Evolutionary conservation across 1,140 invertebrate species (phyloP), one percentile per base, ranked within the genome.

Genomic region (Caerostris extrusa): DNA sequence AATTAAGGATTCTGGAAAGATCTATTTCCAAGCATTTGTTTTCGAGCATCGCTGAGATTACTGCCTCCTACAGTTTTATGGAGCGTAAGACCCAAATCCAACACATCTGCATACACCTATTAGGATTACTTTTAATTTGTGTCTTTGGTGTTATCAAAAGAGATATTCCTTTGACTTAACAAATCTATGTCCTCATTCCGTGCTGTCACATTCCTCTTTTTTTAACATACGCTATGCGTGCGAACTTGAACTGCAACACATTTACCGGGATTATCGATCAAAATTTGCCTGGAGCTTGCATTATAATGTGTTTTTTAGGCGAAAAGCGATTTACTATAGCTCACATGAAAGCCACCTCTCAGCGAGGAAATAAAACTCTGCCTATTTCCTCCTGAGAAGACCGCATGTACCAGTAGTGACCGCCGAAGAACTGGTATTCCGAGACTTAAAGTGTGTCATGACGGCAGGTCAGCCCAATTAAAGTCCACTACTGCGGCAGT

Each of bases 381-480:
- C 82, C 7, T 19, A 58, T 55, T 85, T 58, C 57, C 82, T 56
- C 82, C 55, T 57, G 12, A 17, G 34, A 7, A 64, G 60, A 19
- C 14, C 56, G 8, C 64, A 58, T 64, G 50, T 60, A 61, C 19
- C 56, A n/a, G 34, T 60, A 87, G 58, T 87, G 85, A 87, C 85
- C 85, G 85, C 58, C 34, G 60, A 19, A 17, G 58, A 61, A 87
- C 57, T 61, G 85, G 85, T 61, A 64, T 87, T 87, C 85, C 58
- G 58, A 87, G 85, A 64, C 10, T 50, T 64, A 87, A 34, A 87
- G 85, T 87, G 53, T 87, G 85, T 60, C 85, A 77, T 50, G 71
- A 77, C 71, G 10, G 19, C 71, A 87, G 85, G 85, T 87, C 85
- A 87, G 50, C 58, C 58, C 58, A 87, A 87, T 87, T 87, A 87